A percentile compares a stretch with the other conserved stretches of the same genome.
Evolutionary conservation across 2,888 invertebrate genomes (phyloP).

Genomic region (Scaptomyza cyrtandrae): DNA sequence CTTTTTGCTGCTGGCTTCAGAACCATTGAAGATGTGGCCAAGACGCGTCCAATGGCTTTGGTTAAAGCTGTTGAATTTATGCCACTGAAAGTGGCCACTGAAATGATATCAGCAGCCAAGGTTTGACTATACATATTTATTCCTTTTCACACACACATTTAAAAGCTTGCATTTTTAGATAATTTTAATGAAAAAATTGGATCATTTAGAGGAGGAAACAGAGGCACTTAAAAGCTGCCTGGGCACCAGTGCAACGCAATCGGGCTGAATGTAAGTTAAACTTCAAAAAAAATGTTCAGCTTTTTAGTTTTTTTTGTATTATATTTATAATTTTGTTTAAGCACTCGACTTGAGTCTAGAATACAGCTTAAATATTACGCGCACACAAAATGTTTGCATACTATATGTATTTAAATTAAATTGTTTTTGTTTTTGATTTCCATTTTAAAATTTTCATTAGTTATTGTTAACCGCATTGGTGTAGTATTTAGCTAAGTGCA

Average conservation of each 20-base stretch:
- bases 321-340: conserved; percentile 53
- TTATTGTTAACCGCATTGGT: conserved; percentile 14
- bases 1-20: conserved; percentile 93
- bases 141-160: not conserved
- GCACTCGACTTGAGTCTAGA: conserved; percentile 61
- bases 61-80: conserved; percentile 89
- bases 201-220: conserved; percentile 93
- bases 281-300: not conserved
- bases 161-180: conserved; percentile 84
- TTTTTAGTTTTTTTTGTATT: conserved; percentile 14
- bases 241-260: conserved; percentile 4
- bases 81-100: conserved; percentile 89
- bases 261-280: not conserved
- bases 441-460: conserved; percentile 18
- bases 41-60: conserved; percentile 88
- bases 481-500: conserved; percentile 43
- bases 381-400: conserved; percentile 44
- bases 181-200: conserved; percentile 92
- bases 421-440: conserved; percentile 25
- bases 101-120: conserved; percentile 95
- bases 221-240: conserved; percentile 85
- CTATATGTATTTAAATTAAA: conserved; percentile 54
- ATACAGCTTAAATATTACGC: conserved; percentile 65
- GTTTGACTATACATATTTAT: conserved; percentile 50
- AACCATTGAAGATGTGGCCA: conserved; percentile 90